Conservation (phyloP, 1,140 invertebrate genomes). For the Zaprionus ornatus region DNA sequence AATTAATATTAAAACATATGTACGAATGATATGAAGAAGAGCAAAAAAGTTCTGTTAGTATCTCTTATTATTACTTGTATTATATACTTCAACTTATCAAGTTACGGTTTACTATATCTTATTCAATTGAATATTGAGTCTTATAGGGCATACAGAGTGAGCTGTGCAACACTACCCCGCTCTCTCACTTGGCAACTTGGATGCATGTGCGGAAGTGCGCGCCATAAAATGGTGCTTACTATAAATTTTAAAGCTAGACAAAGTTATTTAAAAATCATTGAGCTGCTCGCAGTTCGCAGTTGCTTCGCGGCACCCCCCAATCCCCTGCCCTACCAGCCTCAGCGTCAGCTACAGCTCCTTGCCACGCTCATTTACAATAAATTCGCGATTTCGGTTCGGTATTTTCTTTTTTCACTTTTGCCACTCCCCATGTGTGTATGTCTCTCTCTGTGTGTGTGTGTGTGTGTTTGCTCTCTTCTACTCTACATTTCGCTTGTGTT, state of each 20-base stretch:
- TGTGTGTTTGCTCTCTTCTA: conserved; percentile 23
- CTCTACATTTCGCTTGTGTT: conserved; percentile 17
- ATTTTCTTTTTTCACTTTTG: conserved; percentile 17
- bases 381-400: conserved; percentile 72
- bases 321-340: neutral
- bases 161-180: neutral
- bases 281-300: conserved; percentile 35
- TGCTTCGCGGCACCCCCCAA: neutral
- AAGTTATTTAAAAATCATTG: conserved; percentile 60
- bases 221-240: conserved; percentile 54
- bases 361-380: conserved; percentile 64
- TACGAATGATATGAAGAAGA: too few relatives aligned
- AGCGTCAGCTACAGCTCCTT: conserved; percentile 7
- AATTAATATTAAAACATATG: too few relatives aligned
- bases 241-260: conserved; percentile 66
- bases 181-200: neutral
- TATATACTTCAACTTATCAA: too few relatives aligned
- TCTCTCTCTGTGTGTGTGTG: neutral
- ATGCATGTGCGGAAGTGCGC: conserved; percentile 29
- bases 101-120: neutral
- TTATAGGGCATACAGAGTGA: neutral
- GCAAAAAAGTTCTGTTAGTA: too few relatives aligned
- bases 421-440: neutral
- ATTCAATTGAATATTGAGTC: neutral
- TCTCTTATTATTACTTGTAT: too few relatives aligned